phyloP scores from a whole-genome alignment of 1,140 invertebrate species.

The Drosophila pseudoobscura region DNA sequence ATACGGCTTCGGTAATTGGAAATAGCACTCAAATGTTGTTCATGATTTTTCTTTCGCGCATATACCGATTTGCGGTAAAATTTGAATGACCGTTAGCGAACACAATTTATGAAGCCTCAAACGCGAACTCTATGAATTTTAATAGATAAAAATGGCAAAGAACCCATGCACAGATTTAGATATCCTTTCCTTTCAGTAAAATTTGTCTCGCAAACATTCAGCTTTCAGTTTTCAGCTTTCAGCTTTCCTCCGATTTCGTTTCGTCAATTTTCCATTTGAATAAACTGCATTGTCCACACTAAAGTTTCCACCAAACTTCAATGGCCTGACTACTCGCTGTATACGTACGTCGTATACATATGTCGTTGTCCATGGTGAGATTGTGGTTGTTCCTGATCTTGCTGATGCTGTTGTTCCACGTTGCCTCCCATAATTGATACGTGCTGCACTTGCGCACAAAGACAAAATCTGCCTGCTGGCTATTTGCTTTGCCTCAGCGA shows the following conservation, averaged over 20 bases:
- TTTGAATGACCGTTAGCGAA: too few relatives aligned
- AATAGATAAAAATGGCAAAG: too few relatives aligned
- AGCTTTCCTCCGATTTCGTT: too few relatives aligned
- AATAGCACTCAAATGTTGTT: slow-evolving; percentile 20
- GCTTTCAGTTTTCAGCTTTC: too few relatives aligned
- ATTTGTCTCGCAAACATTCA: too few relatives aligned
- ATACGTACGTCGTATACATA: neutral
- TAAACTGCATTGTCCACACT: slow-evolving; percentile 21
- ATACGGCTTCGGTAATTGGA: slow-evolving; percentile 23
- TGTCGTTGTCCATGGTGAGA: slow-evolving; percentile 59
- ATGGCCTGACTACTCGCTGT: slow-evolving; percentile 41
- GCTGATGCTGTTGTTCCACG: slow-evolving; percentile 30
- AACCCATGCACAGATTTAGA: too few relatives aligned
- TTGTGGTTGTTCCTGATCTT: slow-evolving; percentile 21
- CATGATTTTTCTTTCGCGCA: neutral
- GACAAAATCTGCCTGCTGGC: slow-evolving; percentile 74
- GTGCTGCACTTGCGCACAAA: slow-evolving; percentile 75
- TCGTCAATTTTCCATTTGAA: slow-evolving; percentile 5
- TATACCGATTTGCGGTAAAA: too few relatives aligned
- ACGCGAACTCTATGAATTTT: too few relatives aligned
- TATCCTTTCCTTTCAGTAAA: too few relatives aligned
- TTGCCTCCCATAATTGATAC: slow-evolving; percentile 70
- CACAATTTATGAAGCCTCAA: too few relatives aligned
- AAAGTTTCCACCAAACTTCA: slow-evolving; percentile 29
- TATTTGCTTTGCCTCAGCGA: slow-evolving; percentile 67